Conservation (phyloP, 2,113 vertebrate genomes). For the Hepsetus odoe region DNA sequence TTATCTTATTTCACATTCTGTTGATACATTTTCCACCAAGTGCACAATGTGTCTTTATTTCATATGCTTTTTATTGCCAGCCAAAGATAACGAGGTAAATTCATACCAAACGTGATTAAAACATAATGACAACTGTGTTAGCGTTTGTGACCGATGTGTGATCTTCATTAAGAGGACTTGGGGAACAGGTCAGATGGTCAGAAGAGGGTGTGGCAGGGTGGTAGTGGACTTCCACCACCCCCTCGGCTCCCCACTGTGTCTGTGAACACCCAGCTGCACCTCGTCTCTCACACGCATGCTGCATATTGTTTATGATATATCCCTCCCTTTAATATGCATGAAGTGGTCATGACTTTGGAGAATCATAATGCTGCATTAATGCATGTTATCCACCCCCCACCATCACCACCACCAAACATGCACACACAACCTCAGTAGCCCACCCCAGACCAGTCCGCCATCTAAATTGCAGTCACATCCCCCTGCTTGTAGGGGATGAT, state of each 20-base stretch:
- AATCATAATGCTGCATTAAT: slow-evolving; percentile 67
- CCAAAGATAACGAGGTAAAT: slow-evolving; percentile 53
- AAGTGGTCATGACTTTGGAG: slow-evolving; percentile 51
- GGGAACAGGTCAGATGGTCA: slow-evolving; percentile 58
- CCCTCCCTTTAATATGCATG: slow-evolving; percentile 63
- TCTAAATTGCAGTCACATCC: slow-evolving; percentile 86
- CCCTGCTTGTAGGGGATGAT: slow-evolving; percentile 79
- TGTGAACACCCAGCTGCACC: slow-evolving; percentile 76
- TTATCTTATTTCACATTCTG: slow-evolving; percentile 30
- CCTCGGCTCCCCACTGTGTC: slow-evolving; percentile 50
- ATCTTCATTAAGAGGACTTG: slow-evolving; percentile 54
- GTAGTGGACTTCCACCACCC: slow-evolving; percentile 57
- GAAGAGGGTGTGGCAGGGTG: slow-evolving; percentile 63
- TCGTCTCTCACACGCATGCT: slow-evolving; percentile 53
- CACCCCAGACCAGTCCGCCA: slow-evolving; percentile 60
- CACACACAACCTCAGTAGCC: not conserved
- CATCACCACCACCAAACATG: not conserved
- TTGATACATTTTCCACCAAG: slow-evolving; percentile 42
- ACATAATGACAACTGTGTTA: slow-evolving; percentile 53
- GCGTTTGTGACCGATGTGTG: slow-evolving; percentile 52
- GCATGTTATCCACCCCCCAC: slow-evolving; percentile 51
- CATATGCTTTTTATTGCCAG: slow-evolving; percentile 44
- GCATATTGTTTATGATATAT: slow-evolving; percentile 69
- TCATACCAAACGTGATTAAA: slow-evolving; percentile 56
- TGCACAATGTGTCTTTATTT: slow-evolving; percentile 20